Evolutionary conservation across 2,113 vertebrate species (phyloP), one percentile per base, ranked within the genome.

Genomic region (Carassius carassius): DNA sequence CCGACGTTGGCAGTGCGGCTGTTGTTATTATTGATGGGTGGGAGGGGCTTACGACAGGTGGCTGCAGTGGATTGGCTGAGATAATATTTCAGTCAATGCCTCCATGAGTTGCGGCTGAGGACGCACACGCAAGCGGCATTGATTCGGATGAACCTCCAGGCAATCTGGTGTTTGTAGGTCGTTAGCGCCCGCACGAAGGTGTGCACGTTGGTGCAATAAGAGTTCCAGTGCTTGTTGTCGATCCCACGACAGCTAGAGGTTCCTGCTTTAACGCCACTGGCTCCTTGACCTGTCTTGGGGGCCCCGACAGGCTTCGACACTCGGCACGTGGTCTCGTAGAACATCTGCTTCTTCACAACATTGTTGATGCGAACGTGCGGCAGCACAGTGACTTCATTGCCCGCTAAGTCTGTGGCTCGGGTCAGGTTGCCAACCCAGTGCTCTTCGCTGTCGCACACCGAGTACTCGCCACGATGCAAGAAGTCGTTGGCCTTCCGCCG

Each of bases 221-320:
- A 99, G 96, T 99, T 99, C 98, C 98, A 99, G 92, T 97, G 96
- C 93, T 96, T 97, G 1, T 95, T 93, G 84, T 99, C 98, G 3
- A 99, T 99, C 85, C 98, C 98, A 10, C 96, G 94, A 89, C 98
- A 99, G 88, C 97, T 98, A 1, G 96, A 93, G 9, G 88, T 90
- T 11, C 90, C 91, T 0, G 78, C 37, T 76, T 84, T 89, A 10
- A 91, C 90, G 16, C 88, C 89, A 0, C 81, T 89, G 23, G 84
- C 47, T 35, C 72, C 85, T n/a, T 37, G n/a, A 9, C 65, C 63
- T 19, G 74, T 49, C 17, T 65, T 84, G 23, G 74, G 47, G 5
- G 94, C 94, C 35, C 94, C 94, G 86, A 95, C 94, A 10, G 95
- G 95, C 11, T 94, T 96, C 78, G 95, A 92, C 82, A 94, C 94